These are phyloP conservation scores for Melinaea marsaeus DNA, from an alignment of 2,888 invertebrate species.

Conservation along the genomic window DNA sequence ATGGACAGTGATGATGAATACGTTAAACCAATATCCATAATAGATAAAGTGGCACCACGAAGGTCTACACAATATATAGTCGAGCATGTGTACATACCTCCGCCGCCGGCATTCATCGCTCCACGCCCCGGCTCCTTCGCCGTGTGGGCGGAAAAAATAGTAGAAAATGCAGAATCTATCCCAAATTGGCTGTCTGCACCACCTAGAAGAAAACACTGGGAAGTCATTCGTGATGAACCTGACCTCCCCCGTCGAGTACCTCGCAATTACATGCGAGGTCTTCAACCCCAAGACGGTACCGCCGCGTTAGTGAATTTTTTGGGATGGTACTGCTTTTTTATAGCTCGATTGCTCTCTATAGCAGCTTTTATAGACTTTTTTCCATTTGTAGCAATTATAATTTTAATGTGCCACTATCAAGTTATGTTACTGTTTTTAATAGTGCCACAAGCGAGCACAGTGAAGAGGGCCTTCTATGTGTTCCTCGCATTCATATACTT, in stretches of 20 bases:
- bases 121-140: slow-evolving; percentile 64
- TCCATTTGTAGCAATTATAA: slow-evolving; percentile 77
- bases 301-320: slow-evolving; percentile 83
- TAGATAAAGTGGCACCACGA: slow-evolving; percentile 61
- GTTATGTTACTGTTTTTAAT: slow-evolving; percentile 81
- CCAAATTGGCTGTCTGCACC: slow-evolving; percentile 73
- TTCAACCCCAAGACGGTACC: slow-evolving; percentile 86
- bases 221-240: slow-evolving; percentile 57
- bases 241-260: slow-evolving; percentile 63
- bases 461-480: slow-evolving; percentile 79
- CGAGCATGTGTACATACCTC: slow-evolving; percentile 66
- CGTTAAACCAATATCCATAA: slow-evolving; percentile 57
- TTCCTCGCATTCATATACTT: slow-evolving; percentile 86
- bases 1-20: slow-evolving; percentile 65
- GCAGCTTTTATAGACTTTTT: slow-evolving; percentile 84
- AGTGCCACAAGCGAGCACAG: slow-evolving; percentile 79
- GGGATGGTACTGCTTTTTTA: slow-evolving; percentile 87
- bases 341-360: slow-evolving; percentile 84
- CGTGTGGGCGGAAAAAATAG: slow-evolving; percentile 70
- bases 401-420: slow-evolving; percentile 80
- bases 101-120: slow-evolving; percentile 69
- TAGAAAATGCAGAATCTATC: slow-evolving; percentile 77
- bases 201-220: slow-evolving; percentile 61
- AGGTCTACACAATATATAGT: slow-evolving; percentile 54
- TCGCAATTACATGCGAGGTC: slow-evolving; percentile 78